phyloP scores from a whole-genome alignment of 2,113 vertebrate species.

The Macquaria ambigua region DNA sequence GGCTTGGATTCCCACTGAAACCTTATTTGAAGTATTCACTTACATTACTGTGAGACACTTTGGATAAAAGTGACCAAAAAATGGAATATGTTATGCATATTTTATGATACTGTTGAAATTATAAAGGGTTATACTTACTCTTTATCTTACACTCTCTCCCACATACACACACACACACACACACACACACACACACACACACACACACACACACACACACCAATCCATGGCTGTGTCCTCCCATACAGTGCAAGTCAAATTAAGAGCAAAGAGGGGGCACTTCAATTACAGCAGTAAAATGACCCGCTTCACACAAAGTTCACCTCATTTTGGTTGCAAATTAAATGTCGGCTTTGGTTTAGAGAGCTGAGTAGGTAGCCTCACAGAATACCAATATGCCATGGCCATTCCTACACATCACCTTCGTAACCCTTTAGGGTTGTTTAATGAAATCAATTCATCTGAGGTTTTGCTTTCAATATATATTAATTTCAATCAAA shows the following conservation, averaged over 20 bases:
- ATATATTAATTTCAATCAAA: conserved; percentile 11
- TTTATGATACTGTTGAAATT: conserved; percentile 41
- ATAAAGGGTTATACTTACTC: conserved; percentile 4
- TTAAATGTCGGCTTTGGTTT: conserved; percentile 77
- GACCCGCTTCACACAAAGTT: conserved; percentile 76
- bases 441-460: conserved; percentile 37
- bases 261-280: conserved; percentile 56
- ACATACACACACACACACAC: conserved; percentile 1
- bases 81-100: conserved; percentile 23
- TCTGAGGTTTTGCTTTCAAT: conserved; percentile 2
- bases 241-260: conserved; percentile 52
- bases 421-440: neutral
- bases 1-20: conserved; percentile 25
- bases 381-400: conserved; percentile 64
- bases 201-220: neutral
- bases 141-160: neutral
- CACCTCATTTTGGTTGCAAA: conserved; percentile 80
- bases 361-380: conserved; percentile 52
- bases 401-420: conserved; percentile 19
- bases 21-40: conserved; percentile 49
- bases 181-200: neutral
- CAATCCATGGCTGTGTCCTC: conserved; percentile 5
- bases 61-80: conserved; percentile 35
- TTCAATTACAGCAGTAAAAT: conserved; percentile 70
- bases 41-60: conserved; percentile 25